Base-by-base conservation (phyloP, 2,113 vertebrate species). In the Girardinichthys multiradiatus region DNA sequence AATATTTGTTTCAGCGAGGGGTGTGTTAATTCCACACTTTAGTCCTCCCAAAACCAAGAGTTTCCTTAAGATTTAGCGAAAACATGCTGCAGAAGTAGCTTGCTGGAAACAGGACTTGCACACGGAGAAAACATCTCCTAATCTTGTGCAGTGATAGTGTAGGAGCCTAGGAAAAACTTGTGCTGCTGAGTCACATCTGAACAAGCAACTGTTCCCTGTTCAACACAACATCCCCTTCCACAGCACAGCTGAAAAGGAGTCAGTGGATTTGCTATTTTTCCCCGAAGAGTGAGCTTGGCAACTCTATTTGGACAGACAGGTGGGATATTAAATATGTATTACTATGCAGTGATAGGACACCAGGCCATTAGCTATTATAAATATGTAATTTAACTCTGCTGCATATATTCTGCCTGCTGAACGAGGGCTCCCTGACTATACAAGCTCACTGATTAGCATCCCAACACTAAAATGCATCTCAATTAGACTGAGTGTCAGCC, bases 301-400 rank as follows among this genome's bases (percentile, higher is more conserved):
- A 79, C 58, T 69, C 67, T 31, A 33, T 74, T 77, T 67, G 65
- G 54, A 37, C n/a, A 82, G 85, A 61, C 74, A 91, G 90, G 77
- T 77, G 35, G 57, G 74, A 63, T 86, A 87, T 92, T 89, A 92
- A 91, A 93, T 91, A 90, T 92, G 83, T 71, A 92, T 87, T 84
- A 83, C 88, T 48, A 61, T 58, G 74, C 77, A 72, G 77, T 86
- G 82, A 91, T 91, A 83, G 86, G 86, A 90, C 87, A 89, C 86
- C 77, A 4, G 63, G 85, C 88, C 84, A 91, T 92, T 91, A 89
- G 70, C 80, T 37, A 77, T 82, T 76, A 88, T 89, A 89, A 91
- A 93, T 92, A 85, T 82, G 81, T 89, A 84, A 91, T 90, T 77
- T 60, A 64, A 29, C 67, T 72, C 67, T 70, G 77, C 85, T 77